A percentile compares a stretch with the other conserved stretches of the same genome.
phyloP scores from a whole-genome alignment of 2,888 invertebrate genomes.

The Coecobrya sp. region DNA sequence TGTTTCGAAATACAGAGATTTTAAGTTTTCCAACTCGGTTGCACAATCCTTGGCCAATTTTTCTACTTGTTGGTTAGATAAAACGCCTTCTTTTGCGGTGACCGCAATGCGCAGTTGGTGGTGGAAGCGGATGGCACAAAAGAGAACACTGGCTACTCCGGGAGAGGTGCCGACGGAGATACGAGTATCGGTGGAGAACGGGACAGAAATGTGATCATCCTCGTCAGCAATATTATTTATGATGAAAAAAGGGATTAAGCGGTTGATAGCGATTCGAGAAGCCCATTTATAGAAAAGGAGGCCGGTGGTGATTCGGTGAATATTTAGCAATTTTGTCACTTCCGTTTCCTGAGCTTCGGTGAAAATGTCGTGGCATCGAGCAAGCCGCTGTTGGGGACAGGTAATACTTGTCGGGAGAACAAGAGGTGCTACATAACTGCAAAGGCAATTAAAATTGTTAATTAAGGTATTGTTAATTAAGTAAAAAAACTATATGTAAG shows the following conservation, averaged over 20 bases:
- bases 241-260: background rate
- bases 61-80: background rate
- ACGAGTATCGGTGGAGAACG: background rate
- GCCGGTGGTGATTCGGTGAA: background rate
- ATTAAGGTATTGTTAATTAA: no score
- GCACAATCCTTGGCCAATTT: background rate
- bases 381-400: background rate
- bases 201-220: background rate
- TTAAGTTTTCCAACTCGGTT: background rate
- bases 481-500: no score
- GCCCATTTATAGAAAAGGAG: background rate
- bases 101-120: background rate
- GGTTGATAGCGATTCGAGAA: background rate
- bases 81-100: background rate
- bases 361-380: background rate
- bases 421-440: background rate
- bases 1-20: no score
- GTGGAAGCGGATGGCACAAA: background rate
- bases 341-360: background rate
- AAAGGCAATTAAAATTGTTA: background rate
- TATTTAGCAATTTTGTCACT: background rate
- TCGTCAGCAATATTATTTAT: slow-evolving; percentile 13
- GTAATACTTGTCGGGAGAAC: background rate
- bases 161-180: background rate
- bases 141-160: background rate